Evolutionary conservation across 2,113 vertebrate species (phyloP).

Genomic region (Sebastes schlegelii): DNA sequence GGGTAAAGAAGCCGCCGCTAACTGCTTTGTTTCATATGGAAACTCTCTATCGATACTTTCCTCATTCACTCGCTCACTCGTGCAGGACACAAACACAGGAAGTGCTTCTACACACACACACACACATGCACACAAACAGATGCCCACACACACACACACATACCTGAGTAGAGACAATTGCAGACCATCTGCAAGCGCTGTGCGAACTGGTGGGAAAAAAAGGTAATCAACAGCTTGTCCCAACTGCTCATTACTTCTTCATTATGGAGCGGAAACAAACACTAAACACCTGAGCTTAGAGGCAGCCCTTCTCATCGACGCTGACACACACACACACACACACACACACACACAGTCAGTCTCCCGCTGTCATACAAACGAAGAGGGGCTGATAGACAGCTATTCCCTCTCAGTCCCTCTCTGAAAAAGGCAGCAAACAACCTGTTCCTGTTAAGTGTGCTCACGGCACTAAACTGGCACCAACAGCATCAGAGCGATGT

Average conservation of each 20-base stretch:
- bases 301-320: constrained; percentile 13
- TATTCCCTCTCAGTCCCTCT: constrained; percentile 9
- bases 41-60: constrained; percentile 36
- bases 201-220: constrained; percentile 50
- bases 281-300: constrained; percentile 55
- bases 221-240: constrained; percentile 72
- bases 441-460: constrained; percentile 19
- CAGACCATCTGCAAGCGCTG: constrained; percentile 59
- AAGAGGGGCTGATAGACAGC: constrained; percentile 47
- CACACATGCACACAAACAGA: constrained; percentile 1
- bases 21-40: constrained; percentile 49
- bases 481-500: neutral
- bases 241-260: constrained; percentile 71
- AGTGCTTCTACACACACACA: constrained; percentile 12
- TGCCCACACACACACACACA: constrained; percentile 23
- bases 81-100: constrained; percentile 28
- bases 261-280: constrained; percentile 68
- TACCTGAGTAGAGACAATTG: constrained; percentile 48
- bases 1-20: constrained; percentile 36
- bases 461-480: constrained; percentile 21
- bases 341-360: constrained; percentile 14
- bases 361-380: constrained; percentile 23
- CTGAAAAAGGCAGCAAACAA: constrained; percentile 27
- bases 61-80: constrained; percentile 29
- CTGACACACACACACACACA: constrained; percentile 11